phyloP scores from a whole-genome alignment of 2,797 vertebrate species.

The Sebastolobus alascanus region DNA sequence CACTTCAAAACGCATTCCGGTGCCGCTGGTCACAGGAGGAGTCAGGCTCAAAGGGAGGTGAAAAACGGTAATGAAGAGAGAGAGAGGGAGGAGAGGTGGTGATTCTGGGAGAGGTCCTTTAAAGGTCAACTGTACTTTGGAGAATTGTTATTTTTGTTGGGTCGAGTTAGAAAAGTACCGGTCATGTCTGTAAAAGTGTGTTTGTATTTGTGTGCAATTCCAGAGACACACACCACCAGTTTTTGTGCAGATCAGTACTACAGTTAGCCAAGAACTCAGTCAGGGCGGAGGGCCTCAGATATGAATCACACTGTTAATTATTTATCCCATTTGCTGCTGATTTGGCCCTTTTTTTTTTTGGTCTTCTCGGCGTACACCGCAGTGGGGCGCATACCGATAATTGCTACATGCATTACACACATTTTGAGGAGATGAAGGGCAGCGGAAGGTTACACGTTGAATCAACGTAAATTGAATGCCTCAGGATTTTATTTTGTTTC shows the following conservation, averaged over 20 bases:
- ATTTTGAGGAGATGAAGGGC: neutral
- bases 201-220: neutral
- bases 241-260: neutral
- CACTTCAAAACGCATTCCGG: too few species aligned
- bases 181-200: neutral
- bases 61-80: neutral
- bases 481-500: neutral
- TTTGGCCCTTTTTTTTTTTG: conserved; percentile 64
- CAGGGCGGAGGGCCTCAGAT: conserved; percentile 25
- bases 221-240: neutral
- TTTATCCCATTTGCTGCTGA: conserved; percentile 71
- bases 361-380: conserved; percentile 58
- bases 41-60: neutral
- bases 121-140: conserved; percentile 45
- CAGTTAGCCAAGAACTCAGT: conserved; percentile 4
- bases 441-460: neutral
- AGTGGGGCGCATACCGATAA: conserved; percentile 57
- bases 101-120: conserved; percentile 36
- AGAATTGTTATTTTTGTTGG: conserved; percentile 1
- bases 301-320: conserved; percentile 68
- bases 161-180: neutral
- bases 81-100: neutral
- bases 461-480: neutral
- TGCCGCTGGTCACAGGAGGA: neutral
- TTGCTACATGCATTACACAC: conserved; percentile 28